Evolutionary conservation across 2,797 vertebrate species (phyloP).

Genomic region (Gouania willdenowi): DNA sequence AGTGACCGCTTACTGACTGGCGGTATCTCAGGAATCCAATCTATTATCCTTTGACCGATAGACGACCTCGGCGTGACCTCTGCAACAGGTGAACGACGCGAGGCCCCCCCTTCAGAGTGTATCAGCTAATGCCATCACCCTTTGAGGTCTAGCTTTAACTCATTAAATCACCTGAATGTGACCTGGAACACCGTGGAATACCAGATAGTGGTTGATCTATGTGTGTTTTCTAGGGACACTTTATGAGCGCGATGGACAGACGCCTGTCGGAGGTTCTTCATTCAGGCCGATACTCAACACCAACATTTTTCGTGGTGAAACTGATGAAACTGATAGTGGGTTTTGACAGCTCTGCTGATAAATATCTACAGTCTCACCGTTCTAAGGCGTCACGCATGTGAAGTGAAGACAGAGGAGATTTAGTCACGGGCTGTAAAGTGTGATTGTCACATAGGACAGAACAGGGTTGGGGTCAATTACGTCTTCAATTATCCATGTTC

Average conservation of each 20-base stretch:
- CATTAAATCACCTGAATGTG: too few species aligned
- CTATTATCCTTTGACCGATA: slow-evolving; percentile 46
- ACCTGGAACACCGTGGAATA: too few species aligned
- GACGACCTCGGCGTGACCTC: slow-evolving; percentile 38
- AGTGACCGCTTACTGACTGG: slow-evolving; percentile 24
- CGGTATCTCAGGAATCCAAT: slow-evolving; percentile 58
- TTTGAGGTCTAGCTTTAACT: too few species aligned
- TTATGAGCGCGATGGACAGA: too few species aligned
- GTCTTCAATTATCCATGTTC: too few species aligned
- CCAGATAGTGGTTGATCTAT: too few species aligned
- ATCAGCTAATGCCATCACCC: too few species aligned
- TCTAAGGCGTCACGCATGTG: slow-evolving; percentile 12
- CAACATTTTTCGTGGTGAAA: slow-evolving; percentile 1
- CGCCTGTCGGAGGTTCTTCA: not conserved
- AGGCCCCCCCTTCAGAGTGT: slow-evolving; percentile 5
- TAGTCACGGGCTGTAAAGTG: slow-evolving; percentile 31
- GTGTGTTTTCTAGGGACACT: too few species aligned
- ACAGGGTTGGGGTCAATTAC: too few species aligned
- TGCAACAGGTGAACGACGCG: slow-evolving; percentile 40
- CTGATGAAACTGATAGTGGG: not conserved
- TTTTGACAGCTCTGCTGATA: not conserved
- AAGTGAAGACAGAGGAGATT: slow-evolving; percentile 7
- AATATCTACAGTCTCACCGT: slow-evolving; percentile 28
- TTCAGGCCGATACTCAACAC: not conserved
- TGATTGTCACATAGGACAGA: not conserved